Base-by-base conservation (phyloP, 2,888 invertebrate species). In the Monopis laevigella region DNA sequence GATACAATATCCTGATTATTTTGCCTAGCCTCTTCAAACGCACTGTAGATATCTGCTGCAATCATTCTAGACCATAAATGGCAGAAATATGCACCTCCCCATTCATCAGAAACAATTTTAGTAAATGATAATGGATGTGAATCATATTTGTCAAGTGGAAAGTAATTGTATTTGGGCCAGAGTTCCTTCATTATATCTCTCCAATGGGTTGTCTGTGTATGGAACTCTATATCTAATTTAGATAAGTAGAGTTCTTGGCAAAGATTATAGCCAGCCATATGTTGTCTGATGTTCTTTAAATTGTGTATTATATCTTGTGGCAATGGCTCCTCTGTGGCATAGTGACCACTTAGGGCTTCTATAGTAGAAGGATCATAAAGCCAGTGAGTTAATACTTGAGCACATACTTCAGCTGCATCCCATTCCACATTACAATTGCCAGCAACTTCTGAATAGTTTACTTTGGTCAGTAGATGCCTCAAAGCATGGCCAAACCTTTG, bases 341-440 rank as follows among this genome's bases (percentile, higher is more conserved):
- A 87, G 62, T 97, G 95, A 2, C 86, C 82, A 35, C 91, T 90
- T 39, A 96, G 83, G 1, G 82, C 70, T 52, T 82, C 75, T 21
- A 86, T 62, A 2, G 82, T 81, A 14, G 73, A 56, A 0, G 86
- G 82, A 51, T 92, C 88, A 48, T 87, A 87, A 5, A 93, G 67
- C 88, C 93, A 94, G 58, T 90, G 88, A 0, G 85, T 82, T 85
- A 98, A 85, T 41, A 98, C 91, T 52, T 92, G 84, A 1, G 92
- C 89, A 45, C 90, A 88, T 1, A 95, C 86, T 58, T 91, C 89
- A 0, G 92, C 88, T 1, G 93, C 92, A 67, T 98, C 98, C 94
- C 95, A 96, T 75, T 98, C 98, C 1, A 97, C 85, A 62, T 92
- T 93, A 0, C 89, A 88, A 14, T 91, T 71, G 0, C 96, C 96